Evolutionary conservation across 2,113 vertebrate species (phyloP).

Genomic region (Connochaetes taurinus): DNA sequence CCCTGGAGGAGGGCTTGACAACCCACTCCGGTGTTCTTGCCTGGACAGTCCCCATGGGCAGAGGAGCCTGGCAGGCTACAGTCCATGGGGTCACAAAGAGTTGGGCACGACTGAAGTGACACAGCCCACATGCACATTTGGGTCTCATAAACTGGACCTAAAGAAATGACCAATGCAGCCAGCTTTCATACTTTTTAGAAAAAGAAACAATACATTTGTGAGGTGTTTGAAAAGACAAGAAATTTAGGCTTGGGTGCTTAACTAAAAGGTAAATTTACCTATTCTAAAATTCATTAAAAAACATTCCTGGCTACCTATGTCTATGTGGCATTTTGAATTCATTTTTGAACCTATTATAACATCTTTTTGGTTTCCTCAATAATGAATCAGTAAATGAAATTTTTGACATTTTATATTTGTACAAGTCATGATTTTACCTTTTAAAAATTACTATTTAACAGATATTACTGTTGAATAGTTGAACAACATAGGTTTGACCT

Average conservation of each 20-base stretch:
- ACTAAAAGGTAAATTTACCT: not conserved
- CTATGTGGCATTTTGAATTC: not conserved
- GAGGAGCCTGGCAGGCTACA: not conserved
- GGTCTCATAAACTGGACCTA: not conserved
- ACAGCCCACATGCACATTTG: not conserved
- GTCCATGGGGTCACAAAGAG: not conserved
- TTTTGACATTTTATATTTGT: not conserved
- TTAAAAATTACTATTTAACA: not conserved
- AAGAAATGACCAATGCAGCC: not conserved
- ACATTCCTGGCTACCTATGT: not conserved
- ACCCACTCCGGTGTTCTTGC: not conserved
- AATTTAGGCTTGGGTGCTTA: not conserved
- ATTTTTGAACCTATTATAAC: not conserved
- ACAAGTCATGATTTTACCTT: not conserved
- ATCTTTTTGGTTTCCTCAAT: not conserved
- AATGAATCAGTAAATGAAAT: not conserved
- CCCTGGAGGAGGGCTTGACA: not conserved
- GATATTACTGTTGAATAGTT: not conserved
- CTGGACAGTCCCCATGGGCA: not conserved
- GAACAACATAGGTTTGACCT: not conserved
- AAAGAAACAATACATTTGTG: not conserved
- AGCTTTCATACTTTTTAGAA: not conserved
- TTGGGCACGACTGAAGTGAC: accelerated
- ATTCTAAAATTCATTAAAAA: not conserved
- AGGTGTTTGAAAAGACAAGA: not conserved